Conservation (phyloP, 2,797 vertebrate genomes). For the Acropternis orthonyx region DNA sequence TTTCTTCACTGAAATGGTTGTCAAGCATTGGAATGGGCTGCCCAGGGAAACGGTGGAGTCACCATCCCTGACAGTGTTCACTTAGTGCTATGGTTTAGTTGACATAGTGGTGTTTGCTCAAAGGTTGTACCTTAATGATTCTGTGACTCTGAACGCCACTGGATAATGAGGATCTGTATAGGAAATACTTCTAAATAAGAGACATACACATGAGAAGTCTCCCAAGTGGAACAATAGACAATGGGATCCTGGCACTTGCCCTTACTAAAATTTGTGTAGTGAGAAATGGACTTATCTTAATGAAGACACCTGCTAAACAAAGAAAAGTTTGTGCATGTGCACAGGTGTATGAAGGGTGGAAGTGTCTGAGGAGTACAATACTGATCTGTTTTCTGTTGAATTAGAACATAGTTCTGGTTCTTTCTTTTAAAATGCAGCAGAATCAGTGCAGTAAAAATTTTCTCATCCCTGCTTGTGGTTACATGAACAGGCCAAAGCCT, state of each 20-base stretch:
- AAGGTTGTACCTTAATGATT: neutral
- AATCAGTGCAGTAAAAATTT: neutral
- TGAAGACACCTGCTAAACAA: too few species aligned
- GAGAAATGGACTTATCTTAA: neutral
- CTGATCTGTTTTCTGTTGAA: neutral
- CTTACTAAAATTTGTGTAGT: neutral
- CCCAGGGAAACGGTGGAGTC: neutral
- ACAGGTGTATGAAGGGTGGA: neutral
- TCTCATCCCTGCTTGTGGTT: neutral
- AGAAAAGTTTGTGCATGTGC: neutral
- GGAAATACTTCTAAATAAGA: neutral
- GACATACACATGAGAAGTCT: neutral
- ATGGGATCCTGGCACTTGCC: neutral
- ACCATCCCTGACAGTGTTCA: neutral
- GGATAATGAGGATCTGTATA: neutral
- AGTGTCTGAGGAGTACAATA: neutral
- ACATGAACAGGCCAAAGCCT: neutral
- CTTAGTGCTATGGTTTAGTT: neutral
- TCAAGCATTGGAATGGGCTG: neutral
- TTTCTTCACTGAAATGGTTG: neutral
- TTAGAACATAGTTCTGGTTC: neutral
- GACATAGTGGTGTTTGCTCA: rapidly evolving
- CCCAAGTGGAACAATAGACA: neutral
- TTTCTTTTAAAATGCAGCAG: neutral
- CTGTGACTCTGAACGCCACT: neutral